A percentile compares a stretch with the other conserved stretches of the same genome.
These are phyloP conservation scores for Trichonephila clavipes DNA, from an alignment of 1,140 invertebrate species.

Conservation along the genomic window DNA sequence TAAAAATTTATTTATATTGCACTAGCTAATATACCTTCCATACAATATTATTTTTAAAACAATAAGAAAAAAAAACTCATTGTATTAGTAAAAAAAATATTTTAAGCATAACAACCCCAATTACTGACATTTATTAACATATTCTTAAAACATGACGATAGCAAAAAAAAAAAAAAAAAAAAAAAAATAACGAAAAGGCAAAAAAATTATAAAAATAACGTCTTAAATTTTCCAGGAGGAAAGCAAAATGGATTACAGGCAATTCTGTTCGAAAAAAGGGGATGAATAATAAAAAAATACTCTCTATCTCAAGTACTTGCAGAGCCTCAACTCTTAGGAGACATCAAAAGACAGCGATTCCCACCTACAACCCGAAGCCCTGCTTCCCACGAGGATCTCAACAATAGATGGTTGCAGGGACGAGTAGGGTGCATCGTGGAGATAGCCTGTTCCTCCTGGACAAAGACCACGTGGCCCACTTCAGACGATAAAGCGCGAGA, in stretches of 20 bases:
- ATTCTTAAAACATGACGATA: too few species aligned
- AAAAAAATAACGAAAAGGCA: not conserved
- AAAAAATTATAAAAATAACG: not conserved
- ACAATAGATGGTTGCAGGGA: constrained; percentile 44
- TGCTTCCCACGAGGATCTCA: constrained; percentile 25
- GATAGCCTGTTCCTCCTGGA: constrained; percentile 2
- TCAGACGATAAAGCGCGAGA: constrained; percentile 44
- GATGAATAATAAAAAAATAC: not conserved
- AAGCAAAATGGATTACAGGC: not conserved
- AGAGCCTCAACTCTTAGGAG: not conserved
- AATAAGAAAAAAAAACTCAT: too few species aligned
- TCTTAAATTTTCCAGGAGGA: not conserved
- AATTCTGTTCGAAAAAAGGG: not conserved
- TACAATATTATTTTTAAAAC: too few species aligned
- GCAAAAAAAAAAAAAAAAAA: too few species aligned
- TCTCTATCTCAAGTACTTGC: not conserved
- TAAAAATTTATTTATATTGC: too few species aligned
- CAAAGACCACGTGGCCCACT: constrained; percentile 72
- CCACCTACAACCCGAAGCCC: constrained; percentile 2
- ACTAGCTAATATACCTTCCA: too few species aligned
- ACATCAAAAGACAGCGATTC: constrained; percentile 38
- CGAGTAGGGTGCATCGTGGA: not conserved
- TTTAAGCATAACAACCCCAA: too few species aligned
- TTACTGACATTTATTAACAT: too few species aligned
- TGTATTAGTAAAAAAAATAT: too few species aligned